These are phyloP conservation scores for Scrobipalpa atriplicella DNA, from an alignment of 2,888 invertebrate species.

Conservation along the genomic window DNA sequence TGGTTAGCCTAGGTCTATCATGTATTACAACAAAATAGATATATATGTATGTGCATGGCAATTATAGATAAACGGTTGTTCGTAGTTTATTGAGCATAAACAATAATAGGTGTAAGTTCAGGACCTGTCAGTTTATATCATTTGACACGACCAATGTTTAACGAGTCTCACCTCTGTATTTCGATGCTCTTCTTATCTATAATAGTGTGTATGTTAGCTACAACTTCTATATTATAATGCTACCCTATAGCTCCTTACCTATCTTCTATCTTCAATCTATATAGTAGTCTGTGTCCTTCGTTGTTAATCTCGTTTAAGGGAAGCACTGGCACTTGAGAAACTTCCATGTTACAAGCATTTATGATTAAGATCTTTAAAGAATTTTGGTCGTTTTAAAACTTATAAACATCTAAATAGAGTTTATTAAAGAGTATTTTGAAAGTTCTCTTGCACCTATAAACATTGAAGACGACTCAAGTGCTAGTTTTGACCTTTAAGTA, in stretches of 20 bases:
- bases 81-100: slow-evolving; percentile 72
- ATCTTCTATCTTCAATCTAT: slow-evolving; percentile 62
- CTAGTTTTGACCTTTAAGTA: slow-evolving; percentile 44
- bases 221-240: slow-evolving; percentile 52
- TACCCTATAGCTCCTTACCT: slow-evolving; percentile 43
- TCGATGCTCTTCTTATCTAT: slow-evolving; percentile 38
- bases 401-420: neutral
- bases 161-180: slow-evolving; percentile 36
- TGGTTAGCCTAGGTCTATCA: slow-evolving; percentile 73
- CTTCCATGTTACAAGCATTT: neutral
- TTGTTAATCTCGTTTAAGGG: slow-evolving; percentile 69
- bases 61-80: slow-evolving; percentile 77
- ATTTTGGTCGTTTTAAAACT: neutral
- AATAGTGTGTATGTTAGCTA: slow-evolving; percentile 48
- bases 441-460: neutral
- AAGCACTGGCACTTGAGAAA: neutral
- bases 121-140: slow-evolving; percentile 53
- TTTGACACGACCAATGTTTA: slow-evolving; percentile 60
- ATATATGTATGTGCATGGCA: slow-evolving; percentile 76
- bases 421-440: neutral
- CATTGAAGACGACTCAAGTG: neutral
- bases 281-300: slow-evolving; percentile 69
- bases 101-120: slow-evolving; percentile 73
- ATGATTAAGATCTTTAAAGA: neutral
- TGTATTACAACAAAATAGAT: slow-evolving; percentile 63